Percentiles rank a stretch among this genome's conserved stretches.
phyloP scores from a whole-genome alignment of 2,888 invertebrate genomes.

The Biston stratarius region DNA sequence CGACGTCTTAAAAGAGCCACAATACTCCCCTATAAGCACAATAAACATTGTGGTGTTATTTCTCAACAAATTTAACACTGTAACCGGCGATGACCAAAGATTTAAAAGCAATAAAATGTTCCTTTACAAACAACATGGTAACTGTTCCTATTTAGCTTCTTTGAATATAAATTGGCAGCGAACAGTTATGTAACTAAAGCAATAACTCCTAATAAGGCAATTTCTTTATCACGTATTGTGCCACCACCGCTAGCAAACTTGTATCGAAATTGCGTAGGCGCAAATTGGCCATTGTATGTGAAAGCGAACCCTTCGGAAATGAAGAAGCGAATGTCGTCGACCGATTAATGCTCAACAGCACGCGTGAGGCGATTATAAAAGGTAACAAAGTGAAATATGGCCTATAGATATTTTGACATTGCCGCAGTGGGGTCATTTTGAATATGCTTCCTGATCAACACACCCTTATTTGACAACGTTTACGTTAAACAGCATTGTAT shows the following conservation, averaged over 20 bases:
- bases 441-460: background rate
- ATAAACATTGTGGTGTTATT: background rate
- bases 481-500: background rate
- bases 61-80: background rate
- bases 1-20: background rate
- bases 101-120: constrained; percentile 24
- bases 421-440: constrained; percentile 4
- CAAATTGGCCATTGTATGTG: constrained; percentile 48
- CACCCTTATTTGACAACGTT: background rate
- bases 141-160: constrained; percentile 42
- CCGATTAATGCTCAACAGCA: constrained; percentile 36
- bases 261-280: constrained; percentile 46
- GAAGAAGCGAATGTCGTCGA: constrained; percentile 39
- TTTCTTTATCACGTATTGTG: constrained; percentile 48
- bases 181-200: constrained; percentile 45
- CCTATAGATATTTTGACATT: constrained; percentile 17
- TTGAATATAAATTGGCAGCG: constrained; percentile 42
- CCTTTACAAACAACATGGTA: constrained; percentile 37
- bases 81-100: background rate
- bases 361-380: constrained; percentile 37
- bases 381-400: constrained; percentile 18
- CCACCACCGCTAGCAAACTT: constrained; percentile 42
- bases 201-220: constrained; percentile 46
- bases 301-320: constrained; percentile 45
- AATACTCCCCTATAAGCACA: constrained; percentile 4